A percentile compares a stretch with the other conserved stretches of the same genome.
Conservation (phyloP, 2,888 invertebrate genomes). For the Drosophila cyrtoloma region DNA sequence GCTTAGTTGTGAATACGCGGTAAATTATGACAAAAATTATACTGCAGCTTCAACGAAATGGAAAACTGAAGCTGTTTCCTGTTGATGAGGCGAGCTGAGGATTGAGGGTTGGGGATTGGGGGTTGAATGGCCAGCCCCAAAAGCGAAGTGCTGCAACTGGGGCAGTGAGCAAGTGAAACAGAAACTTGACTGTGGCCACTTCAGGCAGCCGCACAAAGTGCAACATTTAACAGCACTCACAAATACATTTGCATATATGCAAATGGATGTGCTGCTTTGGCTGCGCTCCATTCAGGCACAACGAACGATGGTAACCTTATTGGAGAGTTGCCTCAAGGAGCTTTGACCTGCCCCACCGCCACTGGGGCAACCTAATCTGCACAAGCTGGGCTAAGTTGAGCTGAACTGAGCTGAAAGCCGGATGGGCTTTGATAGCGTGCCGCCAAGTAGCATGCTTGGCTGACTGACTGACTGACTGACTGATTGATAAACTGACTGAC, state of each 20-base stretch:
- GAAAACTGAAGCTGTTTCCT: neutral
- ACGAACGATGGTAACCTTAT: slow-evolving; percentile 51
- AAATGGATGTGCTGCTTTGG: slow-evolving; percentile 29
- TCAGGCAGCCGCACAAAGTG: slow-evolving; percentile 37
- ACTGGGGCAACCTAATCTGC: neutral
- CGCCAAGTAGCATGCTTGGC: slow-evolving; percentile 14
- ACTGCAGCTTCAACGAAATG: neutral
- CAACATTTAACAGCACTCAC: slow-evolving; percentile 51
- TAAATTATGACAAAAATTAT: neutral
- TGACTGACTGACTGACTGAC: neutral
- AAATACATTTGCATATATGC: slow-evolving; percentile 49
- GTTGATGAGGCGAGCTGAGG: neutral
- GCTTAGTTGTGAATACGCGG: no score
- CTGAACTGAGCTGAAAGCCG: slow-evolving; percentile 24
- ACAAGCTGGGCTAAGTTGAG: neutral
- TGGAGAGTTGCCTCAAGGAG: slow-evolving; percentile 32
- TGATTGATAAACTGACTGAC: slow-evolving; percentile 1
- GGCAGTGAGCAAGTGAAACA: slow-evolving; percentile 36
- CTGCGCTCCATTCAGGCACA: slow-evolving; percentile 41
- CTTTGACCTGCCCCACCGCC: slow-evolving; percentile 41
- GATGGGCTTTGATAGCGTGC: slow-evolving; percentile 42
- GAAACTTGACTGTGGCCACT: slow-evolving; percentile 38
- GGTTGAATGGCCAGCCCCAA: slow-evolving; percentile 17
- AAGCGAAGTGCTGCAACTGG: slow-evolving; percentile 22
- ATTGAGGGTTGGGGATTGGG: neutral